phyloP scores from a whole-genome alignment of 1,140 invertebrate genomes.

The Grapholita molesta region DNA sequence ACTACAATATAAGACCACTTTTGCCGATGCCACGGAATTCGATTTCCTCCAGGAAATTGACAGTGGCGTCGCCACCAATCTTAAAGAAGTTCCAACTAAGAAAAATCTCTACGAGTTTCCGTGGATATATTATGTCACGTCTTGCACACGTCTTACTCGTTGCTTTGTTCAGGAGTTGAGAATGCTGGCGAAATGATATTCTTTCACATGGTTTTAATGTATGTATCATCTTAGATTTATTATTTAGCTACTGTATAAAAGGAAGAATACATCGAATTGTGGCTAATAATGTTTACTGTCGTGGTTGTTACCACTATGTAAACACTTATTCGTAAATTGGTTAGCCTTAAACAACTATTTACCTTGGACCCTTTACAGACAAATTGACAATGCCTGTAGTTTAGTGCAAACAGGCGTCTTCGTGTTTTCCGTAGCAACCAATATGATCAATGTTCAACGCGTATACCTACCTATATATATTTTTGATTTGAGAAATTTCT shows the following conservation, averaged over 20 bases:
- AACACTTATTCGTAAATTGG: constrained; percentile 11
- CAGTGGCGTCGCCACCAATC: constrained; percentile 29
- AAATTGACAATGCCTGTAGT: neutral
- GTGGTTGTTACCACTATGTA: neutral
- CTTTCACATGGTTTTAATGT: neutral
- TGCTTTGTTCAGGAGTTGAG: neutral
- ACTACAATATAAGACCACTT: constrained; percentile 8
- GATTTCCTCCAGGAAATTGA: constrained; percentile 52
- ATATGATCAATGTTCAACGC: too few species aligned
- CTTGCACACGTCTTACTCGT: neutral
- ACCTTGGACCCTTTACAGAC: neutral
- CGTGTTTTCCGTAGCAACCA: neutral
- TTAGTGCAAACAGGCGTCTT: neutral
- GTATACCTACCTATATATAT: too few species aligned
- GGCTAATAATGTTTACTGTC: neutral
- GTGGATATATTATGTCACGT: constrained; percentile 19
- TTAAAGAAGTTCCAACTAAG: constrained; percentile 26
- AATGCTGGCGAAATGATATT: neutral
- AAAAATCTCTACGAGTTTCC: constrained; percentile 31
- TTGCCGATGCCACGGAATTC: constrained; percentile 20
- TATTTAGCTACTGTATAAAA: neutral
- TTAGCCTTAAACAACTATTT: neutral
- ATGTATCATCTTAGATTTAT: neutral
- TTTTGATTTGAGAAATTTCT: too few species aligned
- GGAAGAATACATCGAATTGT: neutral